These are phyloP conservation scores for Caranx ignobilis DNA, from an alignment of 2,113 vertebrate genomes.

Conservation along the genomic window DNA sequence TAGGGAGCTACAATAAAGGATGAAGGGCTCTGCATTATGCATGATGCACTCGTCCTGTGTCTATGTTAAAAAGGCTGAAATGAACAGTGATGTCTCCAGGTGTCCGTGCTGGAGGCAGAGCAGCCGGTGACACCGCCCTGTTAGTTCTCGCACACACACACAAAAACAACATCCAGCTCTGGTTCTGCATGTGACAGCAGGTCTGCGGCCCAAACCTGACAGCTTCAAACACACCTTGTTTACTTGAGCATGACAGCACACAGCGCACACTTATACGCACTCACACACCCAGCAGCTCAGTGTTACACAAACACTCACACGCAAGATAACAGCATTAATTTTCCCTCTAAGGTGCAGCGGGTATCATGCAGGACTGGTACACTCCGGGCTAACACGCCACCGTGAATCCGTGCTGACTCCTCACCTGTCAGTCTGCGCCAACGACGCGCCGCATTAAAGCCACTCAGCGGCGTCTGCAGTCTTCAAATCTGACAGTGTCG, in stretches of 20 bases:
- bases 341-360: background rate
- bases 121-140: conserved; percentile 61
- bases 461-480: background rate
- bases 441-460: conserved; percentile 45
- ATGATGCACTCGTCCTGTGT: conserved; percentile 17
- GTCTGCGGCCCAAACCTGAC: conserved; percentile 64
- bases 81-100: conserved; percentile 3
- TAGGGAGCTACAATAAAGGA: background rate
- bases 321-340: background rate
- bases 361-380: background rate
- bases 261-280: background rate
- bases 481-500: background rate
- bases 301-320: background rate
- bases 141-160: background rate
- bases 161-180: conserved; percentile 1
- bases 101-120: conserved; percentile 20
- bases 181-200: conserved; percentile 32
- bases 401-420: conserved; percentile 22
- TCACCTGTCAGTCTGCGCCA: conserved; percentile 73
- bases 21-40: conserved; percentile 4
- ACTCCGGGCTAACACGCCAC: conserved; percentile 9
- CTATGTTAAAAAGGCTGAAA: background rate
- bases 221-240: conserved; percentile 43
- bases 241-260: background rate
- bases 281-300: background rate